Conservation (phyloP, 2,888 invertebrate species). For the Tinea trinotella region DNA sequence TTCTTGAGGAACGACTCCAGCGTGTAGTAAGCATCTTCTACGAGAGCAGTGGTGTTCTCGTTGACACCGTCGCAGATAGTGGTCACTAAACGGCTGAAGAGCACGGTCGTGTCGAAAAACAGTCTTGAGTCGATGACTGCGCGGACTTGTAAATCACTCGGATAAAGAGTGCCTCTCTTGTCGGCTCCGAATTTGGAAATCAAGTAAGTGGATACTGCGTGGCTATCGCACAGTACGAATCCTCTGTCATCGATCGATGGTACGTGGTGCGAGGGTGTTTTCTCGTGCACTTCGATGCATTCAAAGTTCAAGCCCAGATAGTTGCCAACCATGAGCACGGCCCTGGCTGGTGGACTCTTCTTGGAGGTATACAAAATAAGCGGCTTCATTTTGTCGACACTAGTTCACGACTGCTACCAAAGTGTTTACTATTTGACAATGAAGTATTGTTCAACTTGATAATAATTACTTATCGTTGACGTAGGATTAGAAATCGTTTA, state of each 20-base stretch:
- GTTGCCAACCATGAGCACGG: constrained; percentile 33
- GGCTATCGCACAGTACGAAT: constrained; percentile 31
- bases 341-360: constrained; percentile 32
- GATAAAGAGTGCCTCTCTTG: constrained; percentile 31
- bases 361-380: constrained; percentile 31
- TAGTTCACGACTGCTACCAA: background rate
- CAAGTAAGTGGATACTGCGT: constrained; percentile 36
- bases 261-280: constrained; percentile 35
- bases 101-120: constrained; percentile 31
- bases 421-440: background rate
- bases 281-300: constrained; percentile 29
- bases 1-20: constrained; percentile 35
- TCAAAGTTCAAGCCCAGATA: constrained; percentile 32
- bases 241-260: constrained; percentile 39
- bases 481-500: constrained; percentile 1
- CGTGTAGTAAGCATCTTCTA: constrained; percentile 32
- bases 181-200: constrained; percentile 39
- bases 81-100: constrained; percentile 27
- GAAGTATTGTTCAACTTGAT: background rate
- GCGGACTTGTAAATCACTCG: constrained; percentile 31
- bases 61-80: constrained; percentile 24
- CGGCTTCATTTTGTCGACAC: constrained; percentile 26
- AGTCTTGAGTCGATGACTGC: constrained; percentile 34
- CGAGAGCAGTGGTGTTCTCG: constrained; percentile 25
- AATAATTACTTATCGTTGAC: background rate